Percentiles rank a stretch among this genome's conserved stretches.
phyloP scores from a whole-genome alignment of 30 jellyfish, hydroid and myxozoan species.

The Nemopilema nomurai region DNA sequence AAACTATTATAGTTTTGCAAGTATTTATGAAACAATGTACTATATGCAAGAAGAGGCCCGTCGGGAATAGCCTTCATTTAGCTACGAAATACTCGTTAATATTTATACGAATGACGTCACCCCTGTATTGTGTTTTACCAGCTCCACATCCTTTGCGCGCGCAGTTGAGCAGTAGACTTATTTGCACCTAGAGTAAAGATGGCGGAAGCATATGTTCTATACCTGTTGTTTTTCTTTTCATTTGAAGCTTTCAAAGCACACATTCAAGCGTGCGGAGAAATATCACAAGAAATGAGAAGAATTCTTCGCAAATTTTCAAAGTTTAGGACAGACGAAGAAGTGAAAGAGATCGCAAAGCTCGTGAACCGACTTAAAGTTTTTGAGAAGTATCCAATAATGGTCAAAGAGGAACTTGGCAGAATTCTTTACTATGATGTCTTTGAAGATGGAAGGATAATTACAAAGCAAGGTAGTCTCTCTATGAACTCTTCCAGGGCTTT shows the following conservation, averaged over 20 bases:
- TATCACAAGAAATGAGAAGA: conserved; percentile 44
- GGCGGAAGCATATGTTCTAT: too few relatives aligned
- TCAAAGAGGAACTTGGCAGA: conserved; percentile 78
- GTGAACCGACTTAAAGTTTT: conserved; percentile 67
- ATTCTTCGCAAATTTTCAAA: conserved; percentile 52
- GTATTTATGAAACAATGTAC: too few relatives aligned
- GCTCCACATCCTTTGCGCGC: too few relatives aligned
- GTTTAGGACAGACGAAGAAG: conserved; percentile 62
- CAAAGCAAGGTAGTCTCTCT: conserved; percentile 55
- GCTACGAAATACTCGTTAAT: too few relatives aligned
- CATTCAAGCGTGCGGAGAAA: conserved; percentile 74
- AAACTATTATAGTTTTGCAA: too few relatives aligned
- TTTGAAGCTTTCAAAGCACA: conserved; percentile 73
- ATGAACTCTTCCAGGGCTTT: background rate
- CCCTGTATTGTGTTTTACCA: too few relatives aligned
- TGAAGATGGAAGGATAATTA: conserved; percentile 77
- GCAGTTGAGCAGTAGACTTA: too few relatives aligned
- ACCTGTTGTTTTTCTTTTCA: background rate
- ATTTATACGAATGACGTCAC: too few relatives aligned
- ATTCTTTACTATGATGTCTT: conserved; percentile 73
- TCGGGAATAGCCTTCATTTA: too few relatives aligned
- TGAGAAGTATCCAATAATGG: conserved; percentile 66
- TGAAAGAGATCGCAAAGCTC: conserved; percentile 40
- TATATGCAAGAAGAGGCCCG: too few relatives aligned
- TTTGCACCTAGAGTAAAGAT: too few relatives aligned